Evolutionary conservation across 2,113 vertebrate species (phyloP).

Genomic region (Himantopus leucocephalus): DNA sequence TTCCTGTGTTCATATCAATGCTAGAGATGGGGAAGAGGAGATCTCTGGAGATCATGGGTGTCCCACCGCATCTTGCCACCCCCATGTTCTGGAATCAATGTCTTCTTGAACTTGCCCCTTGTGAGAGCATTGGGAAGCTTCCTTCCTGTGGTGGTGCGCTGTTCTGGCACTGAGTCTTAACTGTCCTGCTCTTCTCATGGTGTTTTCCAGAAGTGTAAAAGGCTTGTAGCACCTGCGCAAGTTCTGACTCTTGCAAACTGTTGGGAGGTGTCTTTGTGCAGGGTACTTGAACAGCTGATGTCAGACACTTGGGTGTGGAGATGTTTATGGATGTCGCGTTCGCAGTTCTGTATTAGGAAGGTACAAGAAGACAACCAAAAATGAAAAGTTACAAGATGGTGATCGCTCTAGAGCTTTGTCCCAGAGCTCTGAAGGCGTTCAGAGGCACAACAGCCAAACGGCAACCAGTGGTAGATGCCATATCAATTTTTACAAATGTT

Average conservation of each 20-base stretch:
- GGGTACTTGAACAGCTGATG: not conserved
- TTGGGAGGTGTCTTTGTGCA: not conserved
- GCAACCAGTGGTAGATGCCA: not conserved
- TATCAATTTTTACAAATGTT: accelerated
- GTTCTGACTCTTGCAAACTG: not conserved
- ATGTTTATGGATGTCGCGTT: accelerated
- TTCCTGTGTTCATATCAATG: accelerated
- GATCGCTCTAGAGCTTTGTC: not conserved
- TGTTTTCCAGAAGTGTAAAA: not conserved
- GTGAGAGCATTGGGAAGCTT: not conserved
- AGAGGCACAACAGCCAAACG: not conserved
- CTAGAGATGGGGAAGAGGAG: not conserved
- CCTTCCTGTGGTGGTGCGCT: not conserved
- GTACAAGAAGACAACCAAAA: too few species aligned
- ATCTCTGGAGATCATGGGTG: accelerated
- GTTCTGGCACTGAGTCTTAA: not conserved
- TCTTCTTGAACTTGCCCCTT: not conserved
- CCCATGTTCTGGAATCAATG: accelerated
- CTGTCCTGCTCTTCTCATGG: not conserved
- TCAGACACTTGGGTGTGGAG: not conserved
- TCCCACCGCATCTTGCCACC: not conserved
- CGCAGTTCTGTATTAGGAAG: not conserved
- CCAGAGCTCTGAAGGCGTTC: not conserved
- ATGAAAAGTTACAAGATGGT: too few species aligned
- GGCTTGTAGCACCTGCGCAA: not conserved